phyloP scores from a whole-genome alignment of 2,113 vertebrate species.

The Sturnus vulgaris region DNA sequence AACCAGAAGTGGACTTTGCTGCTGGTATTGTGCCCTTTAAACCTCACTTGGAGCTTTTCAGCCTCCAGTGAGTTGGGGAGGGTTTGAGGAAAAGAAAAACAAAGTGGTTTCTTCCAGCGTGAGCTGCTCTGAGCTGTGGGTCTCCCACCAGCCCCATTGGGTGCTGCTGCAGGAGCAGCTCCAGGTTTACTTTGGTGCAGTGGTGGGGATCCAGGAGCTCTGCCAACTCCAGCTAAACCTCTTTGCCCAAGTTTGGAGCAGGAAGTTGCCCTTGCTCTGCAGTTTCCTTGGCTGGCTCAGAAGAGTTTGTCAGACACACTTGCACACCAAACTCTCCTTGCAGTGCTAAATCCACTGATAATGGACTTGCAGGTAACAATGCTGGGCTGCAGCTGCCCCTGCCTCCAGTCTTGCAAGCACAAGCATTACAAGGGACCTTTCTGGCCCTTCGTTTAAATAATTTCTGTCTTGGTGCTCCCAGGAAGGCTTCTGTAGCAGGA shows the following conservation, averaged over 20 bases:
- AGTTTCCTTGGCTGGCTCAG: neutral
- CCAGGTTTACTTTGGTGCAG: neutral
- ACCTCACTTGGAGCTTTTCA: neutral
- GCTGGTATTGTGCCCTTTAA: neutral
- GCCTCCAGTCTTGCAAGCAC: neutral
- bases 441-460: neutral
- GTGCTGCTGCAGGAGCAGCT: neutral
- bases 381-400: neutral
- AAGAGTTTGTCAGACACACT: neutral
- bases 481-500: neutral
- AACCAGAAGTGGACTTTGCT: conserved; percentile 29
- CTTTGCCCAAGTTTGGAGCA: neutral
- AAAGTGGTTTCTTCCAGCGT: neutral
- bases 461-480: neutral
- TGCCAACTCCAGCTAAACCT: neutral
- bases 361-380: neutral
- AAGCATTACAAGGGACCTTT: neutral
- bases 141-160: neutral
- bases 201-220: neutral
- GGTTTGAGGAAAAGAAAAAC: neutral
- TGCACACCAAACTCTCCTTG: neutral
- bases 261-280: neutral
- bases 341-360: neutral
- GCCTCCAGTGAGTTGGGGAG: neutral
- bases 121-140: neutral